Percentiles rank a stretch among this genome's conserved stretches.
These are phyloP conservation scores for Terebella lapidaria DNA, from an alignment of 2,888 invertebrate genomes.

Conservation along the genomic window DNA sequence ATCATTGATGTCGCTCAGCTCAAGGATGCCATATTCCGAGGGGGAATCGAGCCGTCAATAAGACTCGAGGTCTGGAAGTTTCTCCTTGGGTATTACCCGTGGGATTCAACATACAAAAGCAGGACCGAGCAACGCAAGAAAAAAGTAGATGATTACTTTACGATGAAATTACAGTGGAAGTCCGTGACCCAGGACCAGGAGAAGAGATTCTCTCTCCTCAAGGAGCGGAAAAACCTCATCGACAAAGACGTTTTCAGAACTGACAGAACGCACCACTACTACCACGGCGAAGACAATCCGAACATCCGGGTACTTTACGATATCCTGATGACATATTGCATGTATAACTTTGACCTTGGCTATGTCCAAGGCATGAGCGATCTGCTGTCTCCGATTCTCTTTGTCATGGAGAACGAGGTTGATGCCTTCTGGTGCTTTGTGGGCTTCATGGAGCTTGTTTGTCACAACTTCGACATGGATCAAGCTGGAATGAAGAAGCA, in stretches of 20 bases:
- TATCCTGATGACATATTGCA: conserved; percentile 95
- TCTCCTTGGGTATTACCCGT: conserved; percentile 80
- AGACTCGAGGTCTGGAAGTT: conserved; percentile 84
- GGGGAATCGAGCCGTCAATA: conserved; percentile 73
- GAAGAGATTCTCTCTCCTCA: conserved; percentile 76
- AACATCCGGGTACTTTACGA: conserved; percentile 80
- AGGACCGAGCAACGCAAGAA: conserved; percentile 66
- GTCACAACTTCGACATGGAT: conserved; percentile 87
- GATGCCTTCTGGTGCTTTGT: conserved; percentile 99
- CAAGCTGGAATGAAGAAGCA: conserved; percentile 95
- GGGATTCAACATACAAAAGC: conserved; percentile 72
- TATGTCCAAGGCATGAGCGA: conserved; percentile 95
- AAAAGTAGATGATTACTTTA: conserved; percentile 80
- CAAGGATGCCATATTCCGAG: conserved; percentile 83
- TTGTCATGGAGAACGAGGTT: conserved; percentile 84
- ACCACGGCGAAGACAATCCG: conserved; percentile 86
- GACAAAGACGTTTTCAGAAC: conserved; percentile 97
- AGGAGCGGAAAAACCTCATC: conserved; percentile 86
- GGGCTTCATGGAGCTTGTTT: conserved; percentile 90
- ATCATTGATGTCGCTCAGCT: conserved; percentile 73
- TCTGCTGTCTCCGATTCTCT: conserved; percentile 83
- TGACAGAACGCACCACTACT: conserved; percentile 84
- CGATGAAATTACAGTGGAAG: conserved; percentile 95
- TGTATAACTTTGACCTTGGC: conserved; percentile 96
- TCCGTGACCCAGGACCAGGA: conserved; percentile 84